Conservation (phyloP, 2,797 vertebrate species). For the Novumbra hubbsi region DNA sequence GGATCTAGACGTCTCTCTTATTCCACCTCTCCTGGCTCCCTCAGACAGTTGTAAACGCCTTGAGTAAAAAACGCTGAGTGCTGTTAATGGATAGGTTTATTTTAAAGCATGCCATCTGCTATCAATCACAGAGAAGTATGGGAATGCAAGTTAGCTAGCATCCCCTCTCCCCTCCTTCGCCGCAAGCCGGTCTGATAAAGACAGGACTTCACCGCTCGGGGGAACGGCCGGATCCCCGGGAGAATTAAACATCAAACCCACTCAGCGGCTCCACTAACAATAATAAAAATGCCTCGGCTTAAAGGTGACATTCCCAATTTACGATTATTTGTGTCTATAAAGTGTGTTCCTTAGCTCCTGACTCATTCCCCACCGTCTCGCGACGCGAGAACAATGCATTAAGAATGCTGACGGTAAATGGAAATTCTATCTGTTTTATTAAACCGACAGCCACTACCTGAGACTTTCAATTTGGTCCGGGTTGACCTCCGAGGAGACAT, state of each 20-base stretch:
- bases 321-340: conserved; percentile 99
- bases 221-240: conserved; percentile 82
- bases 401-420: conserved; percentile 89
- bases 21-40: conserved; percentile 28
- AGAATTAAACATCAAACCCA: conserved; percentile 97
- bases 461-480: conserved; percentile 83
- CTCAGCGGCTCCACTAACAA: conserved; percentile 96
- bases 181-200: conserved; percentile 58
- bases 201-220: conserved; percentile 72
- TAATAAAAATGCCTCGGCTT: conserved; percentile 99
- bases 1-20: conserved; percentile 62
- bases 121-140: conserved; percentile 93
- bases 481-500: conserved; percentile 83
- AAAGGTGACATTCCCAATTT: conserved; percentile 99
- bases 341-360: conserved; percentile 96
- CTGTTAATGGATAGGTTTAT: conserved; percentile 96
- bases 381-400: conserved; percentile 91
- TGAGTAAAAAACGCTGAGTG: conserved; percentile 83
- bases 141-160: conserved; percentile 81
- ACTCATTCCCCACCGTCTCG: conserved; percentile 86
- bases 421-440: conserved; percentile 96
- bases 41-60: conserved; percentile 86
- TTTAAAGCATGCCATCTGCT: conserved; percentile 93
- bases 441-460: conserved; percentile 91
- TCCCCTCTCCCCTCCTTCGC: conserved; percentile 33